Conservation (phyloP, 1,140 invertebrate species). For the Ips typographus region DNA sequence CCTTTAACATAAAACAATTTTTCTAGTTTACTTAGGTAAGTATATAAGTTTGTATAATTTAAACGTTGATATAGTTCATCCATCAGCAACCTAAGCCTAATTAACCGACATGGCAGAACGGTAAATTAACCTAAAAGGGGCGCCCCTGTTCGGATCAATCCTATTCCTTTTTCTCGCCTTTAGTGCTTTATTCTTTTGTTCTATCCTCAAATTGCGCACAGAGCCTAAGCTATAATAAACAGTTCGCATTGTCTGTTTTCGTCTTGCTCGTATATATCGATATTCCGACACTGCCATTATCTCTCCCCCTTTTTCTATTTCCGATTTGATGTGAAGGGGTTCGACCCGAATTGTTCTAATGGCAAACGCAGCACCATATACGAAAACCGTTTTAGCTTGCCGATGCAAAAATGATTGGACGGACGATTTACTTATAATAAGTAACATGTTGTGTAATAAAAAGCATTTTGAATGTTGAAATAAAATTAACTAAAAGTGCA, state of each 20-base stretch:
- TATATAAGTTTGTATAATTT: too few relatives aligned
- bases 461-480: slow-evolving; percentile 10
- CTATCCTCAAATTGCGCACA: slow-evolving; percentile 24
- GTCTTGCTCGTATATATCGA: slow-evolving; percentile 16
- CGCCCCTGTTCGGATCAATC: not conserved
- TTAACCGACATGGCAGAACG: too few relatives aligned
- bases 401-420: not conserved
- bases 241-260: slow-evolving; percentile 19
- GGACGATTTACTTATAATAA: not conserved
- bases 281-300: slow-evolving; percentile 21
- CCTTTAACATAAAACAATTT: too few relatives aligned
- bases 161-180: slow-evolving; percentile 8
- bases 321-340: slow-evolving; percentile 12
- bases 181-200: slow-evolving; percentile 19
- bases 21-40: too few relatives aligned
- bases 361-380: not conserved
- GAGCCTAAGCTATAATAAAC: slow-evolving; percentile 20
- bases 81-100: too few relatives aligned
- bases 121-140: too few relatives aligned
- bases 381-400: not conserved
- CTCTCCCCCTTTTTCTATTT: slow-evolving; percentile 27
- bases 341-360: slow-evolving; percentile 15
- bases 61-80: too few relatives aligned
- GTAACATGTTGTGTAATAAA: too few relatives aligned
- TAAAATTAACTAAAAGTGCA: slow-evolving; percentile 39